These are phyloP conservation scores for Drosophila lacteicornis DNA, from an alignment of 1,140 invertebrate species.

Conservation along the genomic window DNA sequence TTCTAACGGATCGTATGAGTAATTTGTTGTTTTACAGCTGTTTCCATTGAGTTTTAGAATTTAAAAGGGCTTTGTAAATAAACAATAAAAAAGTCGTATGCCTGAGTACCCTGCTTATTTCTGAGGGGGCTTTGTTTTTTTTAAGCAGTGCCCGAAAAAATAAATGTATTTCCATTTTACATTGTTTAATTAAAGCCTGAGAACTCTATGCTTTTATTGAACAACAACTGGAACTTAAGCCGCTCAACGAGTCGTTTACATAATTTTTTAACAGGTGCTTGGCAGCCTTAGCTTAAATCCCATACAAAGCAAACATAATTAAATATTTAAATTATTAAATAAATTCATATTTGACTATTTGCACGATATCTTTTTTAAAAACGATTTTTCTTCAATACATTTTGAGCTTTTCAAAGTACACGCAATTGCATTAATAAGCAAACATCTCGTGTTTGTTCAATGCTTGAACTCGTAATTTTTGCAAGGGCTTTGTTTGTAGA, in stretches of 20 bases:
- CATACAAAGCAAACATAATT: background rate
- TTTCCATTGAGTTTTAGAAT: slow-evolving; percentile 14
- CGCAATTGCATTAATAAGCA: background rate
- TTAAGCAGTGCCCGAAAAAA: background rate
- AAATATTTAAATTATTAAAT: background rate
- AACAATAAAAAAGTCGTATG: background rate
- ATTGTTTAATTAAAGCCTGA: slow-evolving; percentile 5
- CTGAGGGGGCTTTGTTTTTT: background rate
- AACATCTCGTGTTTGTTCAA: background rate
- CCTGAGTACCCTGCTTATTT: background rate
- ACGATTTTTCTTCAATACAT: background rate
- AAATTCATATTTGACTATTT: background rate
- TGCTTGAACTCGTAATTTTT: background rate
- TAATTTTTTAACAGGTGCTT: background rate
- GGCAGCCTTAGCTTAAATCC: no score
- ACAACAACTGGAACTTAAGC: background rate
- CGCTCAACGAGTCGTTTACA: slow-evolving; percentile 3
- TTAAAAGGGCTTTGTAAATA: slow-evolving; percentile 7
- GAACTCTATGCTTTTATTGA: background rate
- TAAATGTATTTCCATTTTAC: background rate
- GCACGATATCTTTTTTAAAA: no score
- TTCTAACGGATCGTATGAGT: slow-evolving; percentile 14
- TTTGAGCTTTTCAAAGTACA: background rate
- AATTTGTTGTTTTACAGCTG: slow-evolving; percentile 21
- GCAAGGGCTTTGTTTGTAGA: background rate